These are phyloP conservation scores for Netelia inedita DNA, from an alignment of 2,888 invertebrate genomes.

Conservation along the genomic window DNA sequence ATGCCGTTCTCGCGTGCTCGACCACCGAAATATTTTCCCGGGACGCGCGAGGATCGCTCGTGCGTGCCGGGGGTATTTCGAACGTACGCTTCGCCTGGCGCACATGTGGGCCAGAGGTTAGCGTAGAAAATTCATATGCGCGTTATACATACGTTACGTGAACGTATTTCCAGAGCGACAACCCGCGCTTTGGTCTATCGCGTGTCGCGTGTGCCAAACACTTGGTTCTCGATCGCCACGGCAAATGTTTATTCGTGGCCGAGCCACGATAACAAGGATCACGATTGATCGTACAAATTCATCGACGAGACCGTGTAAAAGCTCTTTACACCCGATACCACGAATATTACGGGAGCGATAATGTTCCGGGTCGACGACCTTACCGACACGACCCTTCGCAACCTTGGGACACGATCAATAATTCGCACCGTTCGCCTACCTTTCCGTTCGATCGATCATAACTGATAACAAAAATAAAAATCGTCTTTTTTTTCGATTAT, in stretches of 20 bases:
- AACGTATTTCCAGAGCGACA: constrained; percentile 1
- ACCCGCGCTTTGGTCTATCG: background rate
- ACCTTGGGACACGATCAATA: too few species aligned
- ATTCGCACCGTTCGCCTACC: too few species aligned
- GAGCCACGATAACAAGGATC: background rate
- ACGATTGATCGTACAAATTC: constrained; percentile 13
- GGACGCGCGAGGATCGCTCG: constrained; percentile 43
- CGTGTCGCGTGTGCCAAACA: constrained; percentile 4
- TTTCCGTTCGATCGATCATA: too few species aligned
- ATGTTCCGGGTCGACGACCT: background rate
- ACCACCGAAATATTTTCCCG: constrained; percentile 64
- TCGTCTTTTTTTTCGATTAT: too few species aligned
- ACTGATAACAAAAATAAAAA: too few species aligned
- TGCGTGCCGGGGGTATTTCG: constrained; percentile 59
- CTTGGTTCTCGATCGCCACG: background rate
- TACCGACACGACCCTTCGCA: too few species aligned
- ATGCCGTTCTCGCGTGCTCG: constrained; percentile 57
- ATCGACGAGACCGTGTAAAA: background rate
- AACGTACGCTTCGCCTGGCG: constrained; percentile 53
- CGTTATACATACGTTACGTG: background rate
- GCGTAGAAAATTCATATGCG: constrained; percentile 10
- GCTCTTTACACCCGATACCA: background rate
- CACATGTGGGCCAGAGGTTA: constrained; percentile 34
- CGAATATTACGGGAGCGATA: background rate
- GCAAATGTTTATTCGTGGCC: constrained; percentile 1